phyloP scores from a whole-genome alignment of 2,797 vertebrate species.

The Dryobates pubescens region DNA sequence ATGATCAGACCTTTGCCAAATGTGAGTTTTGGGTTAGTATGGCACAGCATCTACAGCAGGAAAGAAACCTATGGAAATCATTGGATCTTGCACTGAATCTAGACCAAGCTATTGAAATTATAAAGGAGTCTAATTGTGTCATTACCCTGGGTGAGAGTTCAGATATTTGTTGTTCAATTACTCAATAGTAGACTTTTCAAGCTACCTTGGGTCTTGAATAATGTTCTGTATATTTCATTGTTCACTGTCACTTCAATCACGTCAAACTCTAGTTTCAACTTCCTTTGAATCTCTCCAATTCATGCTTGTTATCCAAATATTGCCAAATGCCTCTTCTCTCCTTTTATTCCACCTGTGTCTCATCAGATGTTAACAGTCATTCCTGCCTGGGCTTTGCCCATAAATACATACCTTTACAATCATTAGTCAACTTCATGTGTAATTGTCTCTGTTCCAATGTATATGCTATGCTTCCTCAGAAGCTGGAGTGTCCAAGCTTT shows the following conservation, averaged over 20 bases:
- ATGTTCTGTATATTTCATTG: neutral
- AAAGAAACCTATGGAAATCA: constrained; percentile 83
- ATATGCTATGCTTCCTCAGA: neutral
- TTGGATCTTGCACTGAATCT: constrained; percentile 81
- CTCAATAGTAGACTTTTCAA: neutral
- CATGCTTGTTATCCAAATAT: neutral
- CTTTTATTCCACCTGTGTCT: neutral
- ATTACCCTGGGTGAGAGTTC: constrained; percentile 78
- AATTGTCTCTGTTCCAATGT: neutral
- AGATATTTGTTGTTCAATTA: neutral
- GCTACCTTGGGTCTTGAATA: neutral
- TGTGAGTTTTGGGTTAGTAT: constrained; percentile 80
- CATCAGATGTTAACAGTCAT: neutral
- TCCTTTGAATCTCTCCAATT: neutral
- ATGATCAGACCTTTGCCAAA: constrained; percentile 84
- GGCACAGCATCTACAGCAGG: constrained; percentile 79
- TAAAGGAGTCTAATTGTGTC: constrained; percentile 81
- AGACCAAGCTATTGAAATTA: constrained; percentile 81
- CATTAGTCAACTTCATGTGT: neutral
- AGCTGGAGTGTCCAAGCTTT: neutral
- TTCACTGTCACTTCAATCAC: neutral
- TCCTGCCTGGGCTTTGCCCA: neutral
- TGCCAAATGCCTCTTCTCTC: neutral
- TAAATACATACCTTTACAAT: neutral
- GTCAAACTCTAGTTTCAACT: neutral